These are phyloP conservation scores for Agrilus planipennis DNA, from an alignment of 1,140 invertebrate species.

Conservation along the genomic window DNA sequence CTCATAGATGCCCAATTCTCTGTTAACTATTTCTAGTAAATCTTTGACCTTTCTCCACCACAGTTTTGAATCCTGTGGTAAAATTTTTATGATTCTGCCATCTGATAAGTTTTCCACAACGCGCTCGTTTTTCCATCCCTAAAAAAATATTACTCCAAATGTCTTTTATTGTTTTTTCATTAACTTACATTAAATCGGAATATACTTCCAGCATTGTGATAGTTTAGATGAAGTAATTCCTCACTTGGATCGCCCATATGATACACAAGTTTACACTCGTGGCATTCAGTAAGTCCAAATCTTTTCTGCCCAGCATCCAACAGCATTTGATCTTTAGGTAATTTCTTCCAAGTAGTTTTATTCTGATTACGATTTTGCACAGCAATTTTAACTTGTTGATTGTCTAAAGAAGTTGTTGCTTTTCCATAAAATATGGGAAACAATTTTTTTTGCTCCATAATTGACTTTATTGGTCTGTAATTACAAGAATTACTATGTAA, in stretches of 20 bases:
- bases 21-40: conserved; percentile 57
- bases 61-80: conserved; percentile 45
- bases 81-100: conserved; percentile 48
- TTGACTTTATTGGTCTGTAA: background rate
- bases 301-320: conserved; percentile 76
- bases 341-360: conserved; percentile 15
- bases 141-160: too few species aligned
- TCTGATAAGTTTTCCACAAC: conserved; percentile 38
- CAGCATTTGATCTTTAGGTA: conserved; percentile 47
- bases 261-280: conserved; percentile 69
- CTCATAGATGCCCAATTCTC: conserved; percentile 57
- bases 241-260: conserved; percentile 65
- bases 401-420: conserved; percentile 8
- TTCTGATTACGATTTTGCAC: too few species aligned
- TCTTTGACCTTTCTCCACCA: conserved; percentile 56
- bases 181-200: conserved; percentile 47
- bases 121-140: conserved; percentile 77
- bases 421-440: conserved; percentile 27
- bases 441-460: conserved; percentile 18
- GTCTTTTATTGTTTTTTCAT: conserved; percentile 11
- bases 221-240: conserved; percentile 63
- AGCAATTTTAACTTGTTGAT: conserved; percentile 7
- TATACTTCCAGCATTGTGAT: conserved; percentile 54
- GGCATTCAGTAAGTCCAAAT: conserved; percentile 64
- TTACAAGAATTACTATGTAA: conserved; percentile 1